Conservation (phyloP, 2,888 invertebrate genomes). For the Phorcus lineatus region DNA sequence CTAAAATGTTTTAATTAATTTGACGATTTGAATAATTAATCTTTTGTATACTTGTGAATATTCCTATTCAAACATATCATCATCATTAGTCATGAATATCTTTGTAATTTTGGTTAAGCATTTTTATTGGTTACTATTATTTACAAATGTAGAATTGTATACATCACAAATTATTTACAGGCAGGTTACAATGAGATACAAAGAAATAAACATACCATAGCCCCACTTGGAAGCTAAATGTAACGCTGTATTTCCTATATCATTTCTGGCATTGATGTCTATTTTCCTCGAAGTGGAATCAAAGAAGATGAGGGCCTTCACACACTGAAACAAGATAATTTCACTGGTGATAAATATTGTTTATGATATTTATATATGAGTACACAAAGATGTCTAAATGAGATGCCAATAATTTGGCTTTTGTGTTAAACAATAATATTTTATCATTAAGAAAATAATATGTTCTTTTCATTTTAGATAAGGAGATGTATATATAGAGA, state of each 20-base stretch:
- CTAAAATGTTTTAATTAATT: no score
- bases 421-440: no score
- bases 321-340: constrained; percentile 67
- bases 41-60: no score
- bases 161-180: background rate
- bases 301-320: constrained; percentile 73
- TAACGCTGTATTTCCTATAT: constrained; percentile 72
- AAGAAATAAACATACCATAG: constrained; percentile 68
- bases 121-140: background rate
- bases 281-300: constrained; percentile 59
- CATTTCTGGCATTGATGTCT: constrained; percentile 69
- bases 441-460: no score
- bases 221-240: constrained; percentile 75
- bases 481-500: no score
- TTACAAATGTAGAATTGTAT: background rate
- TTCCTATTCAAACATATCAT: no score
- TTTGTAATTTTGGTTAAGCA: background rate
- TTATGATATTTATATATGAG: no score
- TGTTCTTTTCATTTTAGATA: no score
- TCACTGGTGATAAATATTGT: background rate
- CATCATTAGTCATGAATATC: background rate
- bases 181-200: no score
- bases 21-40: no score
- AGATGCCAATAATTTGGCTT: no score
- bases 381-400: no score